Evolutionary conservation across 2,797 vertebrate genomes (phyloP).

Genomic region (Toxotes lorentzi): DNA sequence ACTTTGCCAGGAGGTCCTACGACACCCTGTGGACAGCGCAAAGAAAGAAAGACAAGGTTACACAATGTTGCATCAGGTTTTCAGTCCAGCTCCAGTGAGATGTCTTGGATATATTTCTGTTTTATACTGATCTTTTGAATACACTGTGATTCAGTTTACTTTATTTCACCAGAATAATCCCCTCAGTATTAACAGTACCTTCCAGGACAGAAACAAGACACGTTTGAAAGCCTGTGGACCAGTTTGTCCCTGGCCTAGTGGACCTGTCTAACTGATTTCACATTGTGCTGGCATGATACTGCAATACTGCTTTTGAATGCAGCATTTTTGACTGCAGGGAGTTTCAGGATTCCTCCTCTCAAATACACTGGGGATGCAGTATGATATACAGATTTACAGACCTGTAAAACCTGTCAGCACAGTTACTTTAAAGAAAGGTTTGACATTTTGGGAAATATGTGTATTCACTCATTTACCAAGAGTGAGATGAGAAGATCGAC

Average conservation of each 20-base stretch:
- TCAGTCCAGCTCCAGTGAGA: neutral
- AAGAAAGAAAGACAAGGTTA: neutral
- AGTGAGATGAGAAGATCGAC: no score
- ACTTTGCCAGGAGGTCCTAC: conserved; percentile 76
- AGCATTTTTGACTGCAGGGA: neutral
- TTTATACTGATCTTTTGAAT: no score
- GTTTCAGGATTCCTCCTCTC: no score
- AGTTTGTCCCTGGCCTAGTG: no score
- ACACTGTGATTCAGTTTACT: neutral
- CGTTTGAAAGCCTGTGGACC: neutral
- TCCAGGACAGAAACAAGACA: neutral
- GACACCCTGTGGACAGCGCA: conserved; percentile 74
- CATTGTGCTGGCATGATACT: no score
- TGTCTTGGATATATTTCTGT: no score
- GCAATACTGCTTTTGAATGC: neutral
- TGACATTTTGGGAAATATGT: no score
- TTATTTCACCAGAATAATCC: neutral
- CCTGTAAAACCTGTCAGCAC: no score
- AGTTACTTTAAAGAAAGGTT: no score
- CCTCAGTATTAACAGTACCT: neutral
- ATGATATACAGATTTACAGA: no score
- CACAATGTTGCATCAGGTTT: neutral
- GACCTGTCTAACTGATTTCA: neutral
- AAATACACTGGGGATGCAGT: no score
- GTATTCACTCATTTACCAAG: no score